Percentiles rank a stretch among this genome's conserved stretches.
These are phyloP conservation scores for Ecliptopera silaceata DNA, from an alignment of 2,888 invertebrate genomes.

Conservation along the genomic window DNA sequence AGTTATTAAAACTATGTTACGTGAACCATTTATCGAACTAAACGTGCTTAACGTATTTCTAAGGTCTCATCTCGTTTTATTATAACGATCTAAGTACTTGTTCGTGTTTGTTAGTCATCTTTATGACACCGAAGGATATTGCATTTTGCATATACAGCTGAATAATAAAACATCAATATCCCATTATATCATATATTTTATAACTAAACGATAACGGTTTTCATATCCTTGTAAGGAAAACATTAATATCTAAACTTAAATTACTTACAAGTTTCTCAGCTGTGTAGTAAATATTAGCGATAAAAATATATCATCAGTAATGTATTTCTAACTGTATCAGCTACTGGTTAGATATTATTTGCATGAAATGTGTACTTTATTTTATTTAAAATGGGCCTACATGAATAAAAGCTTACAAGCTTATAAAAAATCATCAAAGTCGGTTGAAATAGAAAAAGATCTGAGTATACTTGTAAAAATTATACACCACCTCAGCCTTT, in stretches of 20 bases:
- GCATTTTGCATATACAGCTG: background rate
- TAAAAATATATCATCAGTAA: background rate
- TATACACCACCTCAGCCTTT: too few relatives aligned
- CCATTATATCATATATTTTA: conserved; percentile 1
- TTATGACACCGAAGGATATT: conserved; percentile 12
- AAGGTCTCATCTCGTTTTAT: conserved; percentile 43
- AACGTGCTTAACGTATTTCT: conserved; percentile 41
- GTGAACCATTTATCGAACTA: too few relatives aligned
- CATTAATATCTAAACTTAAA: background rate
- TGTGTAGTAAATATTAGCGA: background rate
- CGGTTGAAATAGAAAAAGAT: too few relatives aligned
- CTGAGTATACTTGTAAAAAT: too few relatives aligned
- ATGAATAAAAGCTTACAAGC: too few relatives aligned
- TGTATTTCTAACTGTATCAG: background rate
- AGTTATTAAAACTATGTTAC: too few relatives aligned
- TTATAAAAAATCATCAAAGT: too few relatives aligned
- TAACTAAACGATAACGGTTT: conserved; percentile 4
- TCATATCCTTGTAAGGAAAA: conserved; percentile 8
- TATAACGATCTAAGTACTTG: conserved; percentile 2
- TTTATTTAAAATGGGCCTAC: too few relatives aligned
- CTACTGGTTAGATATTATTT: background rate
- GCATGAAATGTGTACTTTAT: too few relatives aligned
- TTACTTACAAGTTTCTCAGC: background rate
- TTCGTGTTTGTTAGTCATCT: conserved; percentile 14
- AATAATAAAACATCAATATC: background rate